phyloP scores from a whole-genome alignment of 2,113 vertebrate species.

The Isichthys henryi region DNA sequence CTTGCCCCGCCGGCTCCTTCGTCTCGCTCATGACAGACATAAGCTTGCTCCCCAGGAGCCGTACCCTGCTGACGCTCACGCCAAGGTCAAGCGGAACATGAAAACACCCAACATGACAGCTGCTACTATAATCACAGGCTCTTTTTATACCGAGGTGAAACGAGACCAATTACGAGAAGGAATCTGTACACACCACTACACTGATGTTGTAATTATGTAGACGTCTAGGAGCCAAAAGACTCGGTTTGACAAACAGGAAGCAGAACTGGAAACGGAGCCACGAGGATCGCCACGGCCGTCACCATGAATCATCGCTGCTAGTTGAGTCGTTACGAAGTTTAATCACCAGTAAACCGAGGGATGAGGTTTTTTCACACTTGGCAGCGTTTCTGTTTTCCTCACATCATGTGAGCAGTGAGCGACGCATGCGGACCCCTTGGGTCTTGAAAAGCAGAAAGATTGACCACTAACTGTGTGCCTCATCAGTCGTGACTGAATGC shows the following conservation, averaged over 20 bases:
- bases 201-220: neutral
- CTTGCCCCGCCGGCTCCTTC: too few relatives aligned
- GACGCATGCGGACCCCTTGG: neutral
- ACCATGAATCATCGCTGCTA: neutral
- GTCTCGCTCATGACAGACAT: neutral
- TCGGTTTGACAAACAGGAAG: neutral
- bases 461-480: neutral
- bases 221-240: neutral
- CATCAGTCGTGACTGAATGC: neutral
- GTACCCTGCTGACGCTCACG: conserved; percentile 18
- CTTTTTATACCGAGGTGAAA: neutral
- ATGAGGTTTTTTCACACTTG: neutral
- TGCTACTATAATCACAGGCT: conserved; percentile 15
- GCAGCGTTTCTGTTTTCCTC: neutral
- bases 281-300: neutral
- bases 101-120: conserved; percentile 27
- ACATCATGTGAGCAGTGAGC: neutral
- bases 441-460: neutral
- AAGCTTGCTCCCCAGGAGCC: neutral
- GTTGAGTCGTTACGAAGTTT: neutral
- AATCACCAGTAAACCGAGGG: neutral
- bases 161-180: neutral
- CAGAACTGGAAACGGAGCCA: neutral
- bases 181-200: neutral
- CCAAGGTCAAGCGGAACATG: conserved; percentile 28